A percentile compares a stretch with the other conserved stretches of the same genome.
Conservation (phyloP, 2,888 invertebrate species). For the Nymphalis c-album region DNA sequence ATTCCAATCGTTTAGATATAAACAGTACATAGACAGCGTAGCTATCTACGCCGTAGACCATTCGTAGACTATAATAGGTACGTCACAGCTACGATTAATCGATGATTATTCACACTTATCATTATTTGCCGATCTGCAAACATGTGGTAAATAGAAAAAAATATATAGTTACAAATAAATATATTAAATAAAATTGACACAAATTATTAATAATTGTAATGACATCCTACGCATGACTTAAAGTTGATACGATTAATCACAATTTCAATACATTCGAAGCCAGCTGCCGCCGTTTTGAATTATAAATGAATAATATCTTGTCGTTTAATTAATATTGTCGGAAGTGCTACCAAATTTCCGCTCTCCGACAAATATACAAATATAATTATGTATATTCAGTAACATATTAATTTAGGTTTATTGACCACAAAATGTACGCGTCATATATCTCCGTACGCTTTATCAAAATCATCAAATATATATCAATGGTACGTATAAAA, state of each 20-base stretch:
- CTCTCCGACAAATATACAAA: slow-evolving; percentile 18
- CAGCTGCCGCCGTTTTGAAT: slow-evolving; percentile 17
- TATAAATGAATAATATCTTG: slow-evolving; percentile 29
- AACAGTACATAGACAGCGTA: too few relatives aligned
- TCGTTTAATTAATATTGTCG: slow-evolving; percentile 31
- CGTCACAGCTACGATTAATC: too few relatives aligned
- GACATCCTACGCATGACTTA: not conserved
- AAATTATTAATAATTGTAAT: not conserved
- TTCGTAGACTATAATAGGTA: too few relatives aligned
- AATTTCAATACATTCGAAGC: slow-evolving; percentile 22
- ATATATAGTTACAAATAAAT: too few relatives aligned
- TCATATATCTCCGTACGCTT: not conserved
- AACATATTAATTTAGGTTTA: slow-evolving; percentile 9
- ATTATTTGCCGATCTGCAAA: too few relatives aligned
- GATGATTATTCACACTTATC: too few relatives aligned
- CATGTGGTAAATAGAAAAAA: too few relatives aligned
- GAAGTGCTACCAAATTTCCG: slow-evolving; percentile 27
- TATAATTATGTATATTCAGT: slow-evolving; percentile 8
- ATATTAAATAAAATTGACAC: too few relatives aligned
- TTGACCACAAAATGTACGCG: not conserved
- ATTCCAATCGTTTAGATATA: too few relatives aligned
- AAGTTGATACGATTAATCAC: slow-evolving; percentile 21
- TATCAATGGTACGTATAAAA: too few relatives aligned
- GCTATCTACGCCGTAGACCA: too few relatives aligned
- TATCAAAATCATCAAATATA: too few relatives aligned